phyloP scores from a whole-genome alignment of 2,797 vertebrate genomes.

The Sibirionetta formosa region DNA sequence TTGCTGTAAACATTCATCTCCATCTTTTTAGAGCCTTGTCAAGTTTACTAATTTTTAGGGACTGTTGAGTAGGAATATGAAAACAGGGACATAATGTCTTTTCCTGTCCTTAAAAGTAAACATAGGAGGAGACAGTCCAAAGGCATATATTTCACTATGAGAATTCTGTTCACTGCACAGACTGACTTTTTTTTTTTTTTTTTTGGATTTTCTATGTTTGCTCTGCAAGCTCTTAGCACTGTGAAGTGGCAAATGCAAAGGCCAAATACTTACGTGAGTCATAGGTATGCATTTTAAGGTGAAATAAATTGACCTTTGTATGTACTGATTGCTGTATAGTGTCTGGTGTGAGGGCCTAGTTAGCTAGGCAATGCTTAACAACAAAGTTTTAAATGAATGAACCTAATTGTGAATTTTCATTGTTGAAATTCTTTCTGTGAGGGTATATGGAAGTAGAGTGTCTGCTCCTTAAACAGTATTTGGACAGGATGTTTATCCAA shows the following conservation, averaged over 20 bases:
- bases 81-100: background rate
- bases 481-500: background rate
- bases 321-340: background rate
- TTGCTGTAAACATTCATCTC: background rate
- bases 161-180: background rate
- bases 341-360: fast-evolving
- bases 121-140: background rate
- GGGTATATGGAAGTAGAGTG: background rate
- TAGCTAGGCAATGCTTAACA: background rate
- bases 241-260: background rate
- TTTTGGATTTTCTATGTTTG: background rate
- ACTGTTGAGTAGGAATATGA: background rate
- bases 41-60: background rate
- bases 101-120: background rate
- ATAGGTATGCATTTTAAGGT: background rate
- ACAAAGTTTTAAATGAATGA: background rate
- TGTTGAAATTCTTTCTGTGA: background rate
- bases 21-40: background rate
- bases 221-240: background rate
- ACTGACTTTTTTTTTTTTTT: background rate
- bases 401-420: background rate
- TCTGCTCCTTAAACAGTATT: background rate
- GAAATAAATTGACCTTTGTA: background rate
- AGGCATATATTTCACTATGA: background rate
- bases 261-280: background rate